Percentiles rank a stretch among this genome's conserved stretches.
Evolutionary conservation across 2,797 vertebrate species (phyloP).

Genomic region (Coregonus suidteri): DNA sequence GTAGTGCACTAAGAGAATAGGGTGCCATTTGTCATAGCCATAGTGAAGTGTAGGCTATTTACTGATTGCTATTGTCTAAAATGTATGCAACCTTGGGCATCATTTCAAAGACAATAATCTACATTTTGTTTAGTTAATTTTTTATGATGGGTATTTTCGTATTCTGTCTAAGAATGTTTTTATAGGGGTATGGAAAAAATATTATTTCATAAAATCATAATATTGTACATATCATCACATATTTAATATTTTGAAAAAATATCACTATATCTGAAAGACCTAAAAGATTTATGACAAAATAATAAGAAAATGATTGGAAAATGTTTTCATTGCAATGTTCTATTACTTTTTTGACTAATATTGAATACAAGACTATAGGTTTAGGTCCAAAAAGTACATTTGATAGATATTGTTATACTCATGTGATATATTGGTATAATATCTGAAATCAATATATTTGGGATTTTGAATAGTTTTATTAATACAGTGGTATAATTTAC

Average conservation of each 20-base stretch:
- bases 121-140: neutral
- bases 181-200: neutral
- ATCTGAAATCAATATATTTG: neutral
- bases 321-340: conserved; percentile 4
- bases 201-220: neutral
- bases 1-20: too few relatives aligned
- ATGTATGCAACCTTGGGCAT: neutral
- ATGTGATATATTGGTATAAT: neutral
- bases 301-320: neutral
- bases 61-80: neutral
- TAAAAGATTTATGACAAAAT: neutral
- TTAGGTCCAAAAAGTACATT: neutral
- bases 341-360: too few relatives aligned
- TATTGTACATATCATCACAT: neutral
- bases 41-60: too few relatives aligned
- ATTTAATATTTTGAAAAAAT: neutral
- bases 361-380: neutral
- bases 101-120: too few relatives aligned
- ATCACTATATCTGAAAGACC: neutral
- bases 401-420: neutral
- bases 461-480: neutral
- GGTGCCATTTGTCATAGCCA: too few relatives aligned
- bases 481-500: neutral
- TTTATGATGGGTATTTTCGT: neutral
- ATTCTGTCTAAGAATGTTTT: neutral